Conservation (phyloP, 2,113 vertebrate genomes). For the Pelodiscus sinensis region DNA sequence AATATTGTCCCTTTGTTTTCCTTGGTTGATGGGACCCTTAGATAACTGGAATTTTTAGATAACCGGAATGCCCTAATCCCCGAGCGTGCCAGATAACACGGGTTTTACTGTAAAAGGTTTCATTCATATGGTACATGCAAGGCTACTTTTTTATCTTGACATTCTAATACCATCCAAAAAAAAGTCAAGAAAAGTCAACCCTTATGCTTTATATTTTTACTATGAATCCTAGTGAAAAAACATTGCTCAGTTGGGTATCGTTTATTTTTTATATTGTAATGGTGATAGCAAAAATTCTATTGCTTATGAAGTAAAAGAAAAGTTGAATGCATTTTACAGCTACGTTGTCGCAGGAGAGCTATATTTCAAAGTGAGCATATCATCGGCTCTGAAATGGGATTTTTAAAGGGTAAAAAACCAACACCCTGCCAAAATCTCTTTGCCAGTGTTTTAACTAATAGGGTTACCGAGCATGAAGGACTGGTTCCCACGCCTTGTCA, state of each 20-base stretch:
- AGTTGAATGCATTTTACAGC: conserved; percentile 63
- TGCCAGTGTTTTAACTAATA: conserved; percentile 64
- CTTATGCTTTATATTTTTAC: conserved; percentile 59
- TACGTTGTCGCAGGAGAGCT: conserved; percentile 67
- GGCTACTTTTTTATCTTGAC: conserved; percentile 45
- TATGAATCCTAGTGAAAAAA: conserved; percentile 63
- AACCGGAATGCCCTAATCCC: too few relatives aligned
- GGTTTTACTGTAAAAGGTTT: neutral
- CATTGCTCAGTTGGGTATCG: conserved; percentile 66
- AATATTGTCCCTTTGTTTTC: too few relatives aligned
- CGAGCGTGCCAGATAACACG: too few relatives aligned
- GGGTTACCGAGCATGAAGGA: conserved; percentile 44
- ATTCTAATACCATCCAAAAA: conserved; percentile 65
- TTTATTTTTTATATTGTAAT: conserved; percentile 73
- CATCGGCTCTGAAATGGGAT: conserved; percentile 50
- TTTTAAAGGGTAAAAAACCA: conserved; percentile 51
- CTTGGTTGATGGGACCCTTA: too few relatives aligned
- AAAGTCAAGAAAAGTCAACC: conserved; percentile 64
- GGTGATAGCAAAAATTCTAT: conserved; percentile 55
- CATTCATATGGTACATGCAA: neutral
- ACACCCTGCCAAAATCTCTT: conserved; percentile 52
- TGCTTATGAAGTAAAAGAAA: conserved; percentile 43
- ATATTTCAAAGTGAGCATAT: conserved; percentile 64
- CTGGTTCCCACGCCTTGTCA: conserved; percentile 46
- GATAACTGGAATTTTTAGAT: too few relatives aligned